Base-by-base conservation (phyloP, 2,888 invertebrate species). In the Invenusta paracnida region DNA sequence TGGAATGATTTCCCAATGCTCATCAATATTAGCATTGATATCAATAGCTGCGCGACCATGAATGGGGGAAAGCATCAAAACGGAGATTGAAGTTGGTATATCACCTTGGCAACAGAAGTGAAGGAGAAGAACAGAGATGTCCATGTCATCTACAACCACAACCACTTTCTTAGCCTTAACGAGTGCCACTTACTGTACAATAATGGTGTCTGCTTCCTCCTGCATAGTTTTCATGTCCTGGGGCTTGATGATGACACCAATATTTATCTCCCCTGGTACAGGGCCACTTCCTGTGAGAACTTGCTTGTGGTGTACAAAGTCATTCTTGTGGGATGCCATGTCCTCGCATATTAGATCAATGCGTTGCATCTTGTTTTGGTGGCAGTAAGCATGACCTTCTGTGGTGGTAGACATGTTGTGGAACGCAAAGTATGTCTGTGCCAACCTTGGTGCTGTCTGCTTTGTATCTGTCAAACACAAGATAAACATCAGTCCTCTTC, bases 131-230 rank as follows among this genome's bases (percentile, higher is more conserved):
- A 73, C 73, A 73, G 2, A 23, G 5, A 73, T 5, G 23, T 73
- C 25, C 23, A 23, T 73, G 73, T 73, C 73, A 73, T 73, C 73
- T 13, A 23, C 73, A 13, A 73, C 73, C 5, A 5, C 73, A 13
- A 73, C 11, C 17, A 73, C 73, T 2, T 73, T 73, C 27, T 2
- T 23, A 23, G 25, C 73, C 5, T 23, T 23, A 73, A 73, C 73
- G 23, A 23, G 23, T 13, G 73, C 73, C 73, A 5, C 73, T 73
- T 73, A 23, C 73, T 73, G 73, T 13, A 73, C 2, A 23, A 23
- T 73, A 5, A 73, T 73, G 73, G 73, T 73, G 23, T 73, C 73
- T 73, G 73, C 73, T 23, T 73, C 73, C 11, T 73, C 73, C 11
- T 73, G 73, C 23, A 23, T 73, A 23, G 25, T n/a, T 73, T 5